Conservation (phyloP, 2,888 invertebrate genomes). For the Ernsta delagoae region DNA sequence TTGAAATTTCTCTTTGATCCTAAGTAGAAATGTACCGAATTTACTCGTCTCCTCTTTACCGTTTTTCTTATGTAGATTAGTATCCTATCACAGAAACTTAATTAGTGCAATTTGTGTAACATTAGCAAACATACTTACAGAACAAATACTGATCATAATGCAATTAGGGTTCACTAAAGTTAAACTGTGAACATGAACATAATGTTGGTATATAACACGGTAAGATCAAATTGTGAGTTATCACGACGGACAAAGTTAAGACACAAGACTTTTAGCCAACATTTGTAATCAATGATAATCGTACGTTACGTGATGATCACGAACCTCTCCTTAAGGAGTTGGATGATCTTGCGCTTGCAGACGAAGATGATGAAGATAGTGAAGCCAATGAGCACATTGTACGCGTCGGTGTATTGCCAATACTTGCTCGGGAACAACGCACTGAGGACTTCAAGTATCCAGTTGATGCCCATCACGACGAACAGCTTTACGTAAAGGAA, state of each 20-base stretch:
- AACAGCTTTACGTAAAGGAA: conserved; percentile 88
- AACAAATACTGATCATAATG: not conserved
- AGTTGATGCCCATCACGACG: conserved; percentile 90
- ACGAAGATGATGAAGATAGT: conserved; percentile 90
- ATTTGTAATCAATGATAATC: conserved; percentile 11
- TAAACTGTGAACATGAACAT: conserved; percentile 2
- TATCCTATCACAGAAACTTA: not conserved
- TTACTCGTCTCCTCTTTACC: conserved; percentile 10
- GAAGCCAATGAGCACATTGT: conserved; percentile 88
- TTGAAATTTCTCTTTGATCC: conserved; percentile 47
- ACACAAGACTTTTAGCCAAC: not conserved
- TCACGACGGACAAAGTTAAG: conserved; percentile 12
- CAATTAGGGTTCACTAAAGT: not conserved
- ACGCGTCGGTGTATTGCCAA: conserved; percentile 87
- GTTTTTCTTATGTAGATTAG: not conserved
- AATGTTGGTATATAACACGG: not conserved
- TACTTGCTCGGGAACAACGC: conserved; percentile 79
- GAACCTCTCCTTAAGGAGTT: conserved; percentile 85
- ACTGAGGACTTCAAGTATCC: conserved; percentile 89
- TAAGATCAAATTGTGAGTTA: not conserved
- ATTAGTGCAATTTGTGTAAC: conserved; percentile 4
- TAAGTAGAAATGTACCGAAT: conserved; percentile 39
- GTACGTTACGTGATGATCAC: conserved; percentile 43
- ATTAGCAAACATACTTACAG: not conserved
- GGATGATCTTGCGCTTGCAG: conserved; percentile 88